Percentiles rank a stretch among this genome's conserved stretches.
phyloP scores from a whole-genome alignment of 23 tunicate species.

The Clavelina lepadiformis region DNA sequence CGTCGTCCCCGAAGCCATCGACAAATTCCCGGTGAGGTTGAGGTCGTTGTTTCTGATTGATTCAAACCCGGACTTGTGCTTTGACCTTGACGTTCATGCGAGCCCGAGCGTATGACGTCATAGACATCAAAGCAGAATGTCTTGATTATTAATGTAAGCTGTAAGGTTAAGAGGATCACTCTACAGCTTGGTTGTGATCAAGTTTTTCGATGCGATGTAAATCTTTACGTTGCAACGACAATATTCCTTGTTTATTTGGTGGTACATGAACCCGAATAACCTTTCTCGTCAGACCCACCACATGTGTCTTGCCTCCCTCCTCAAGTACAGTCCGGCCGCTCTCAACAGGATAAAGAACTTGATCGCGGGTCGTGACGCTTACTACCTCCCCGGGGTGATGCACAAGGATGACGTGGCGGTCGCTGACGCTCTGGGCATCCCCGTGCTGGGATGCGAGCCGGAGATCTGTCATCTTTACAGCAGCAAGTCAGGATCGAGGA shows the following conservation, averaged over 20 bases:
- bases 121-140: no score
- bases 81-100: no score
- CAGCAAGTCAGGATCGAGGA: conserved; percentile 84
- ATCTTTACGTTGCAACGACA: no score
- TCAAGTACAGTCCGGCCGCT: conserved; percentile 75
- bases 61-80: background rate
- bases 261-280: no score
- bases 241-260: no score
- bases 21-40: conserved; percentile 76
- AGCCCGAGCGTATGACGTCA: no score
- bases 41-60: no score
- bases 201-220: no score
- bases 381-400: conserved; percentile 61
- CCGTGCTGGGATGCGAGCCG: conserved; percentile 81
- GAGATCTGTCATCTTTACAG: conserved; percentile 93
- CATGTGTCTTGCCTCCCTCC: conserved; percentile 65
- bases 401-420: conserved; percentile 80
- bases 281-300: conserved; percentile 82
- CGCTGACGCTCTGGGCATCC: conserved; percentile 79
- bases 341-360: conserved; percentile 50
- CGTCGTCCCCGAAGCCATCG: conserved; percentile 74
- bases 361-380: conserved; percentile 72
- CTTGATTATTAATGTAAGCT: no score
- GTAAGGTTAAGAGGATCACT: no score
- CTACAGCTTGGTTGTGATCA: no score